phyloP scores from a whole-genome alignment of 2,888 invertebrate species.

The Bursaphelenchus okinawaensis region DNA sequence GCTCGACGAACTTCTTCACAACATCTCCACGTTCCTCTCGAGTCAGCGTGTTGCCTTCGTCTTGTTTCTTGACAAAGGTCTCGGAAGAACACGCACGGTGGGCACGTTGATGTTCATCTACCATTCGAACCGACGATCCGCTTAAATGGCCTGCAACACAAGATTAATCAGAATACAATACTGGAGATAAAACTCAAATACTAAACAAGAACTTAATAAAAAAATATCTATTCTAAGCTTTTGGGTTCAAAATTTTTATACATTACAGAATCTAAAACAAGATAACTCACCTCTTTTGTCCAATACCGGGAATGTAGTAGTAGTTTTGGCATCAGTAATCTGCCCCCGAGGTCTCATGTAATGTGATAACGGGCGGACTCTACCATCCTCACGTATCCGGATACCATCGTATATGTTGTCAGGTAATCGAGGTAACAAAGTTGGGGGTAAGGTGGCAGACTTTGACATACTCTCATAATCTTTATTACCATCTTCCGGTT shows the following conservation, averaged over 20 bases:
- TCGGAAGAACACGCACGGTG: background rate
- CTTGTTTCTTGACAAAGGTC: background rate
- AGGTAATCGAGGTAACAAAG: background rate
- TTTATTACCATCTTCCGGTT: background rate
- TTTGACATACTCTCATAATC: background rate
- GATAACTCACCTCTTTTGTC: background rate
- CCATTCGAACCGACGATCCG: conserved; percentile 9
- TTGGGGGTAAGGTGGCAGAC: background rate
- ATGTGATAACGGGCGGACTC: conserved; percentile 36
- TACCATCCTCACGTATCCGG: conserved; percentile 31
- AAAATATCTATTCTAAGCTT: too few relatives aligned
- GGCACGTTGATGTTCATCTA: conserved; percentile 3
- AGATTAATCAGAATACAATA: too few relatives aligned
- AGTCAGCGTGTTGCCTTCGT: background rate
- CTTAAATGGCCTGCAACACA: background rate
- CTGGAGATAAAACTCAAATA: too few relatives aligned
- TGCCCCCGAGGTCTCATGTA: background rate
- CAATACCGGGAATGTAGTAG: conserved; percentile 28
- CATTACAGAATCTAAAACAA: too few relatives aligned
- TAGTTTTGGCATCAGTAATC: background rate
- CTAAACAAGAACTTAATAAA: too few relatives aligned
- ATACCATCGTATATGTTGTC: background rate
- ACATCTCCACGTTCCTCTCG: conserved; percentile 57
- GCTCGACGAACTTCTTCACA: conserved; percentile 90
- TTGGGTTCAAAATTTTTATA: too few relatives aligned